Conservation (phyloP, 2,113 vertebrate species). For the Physeter macrocephalus region DNA sequence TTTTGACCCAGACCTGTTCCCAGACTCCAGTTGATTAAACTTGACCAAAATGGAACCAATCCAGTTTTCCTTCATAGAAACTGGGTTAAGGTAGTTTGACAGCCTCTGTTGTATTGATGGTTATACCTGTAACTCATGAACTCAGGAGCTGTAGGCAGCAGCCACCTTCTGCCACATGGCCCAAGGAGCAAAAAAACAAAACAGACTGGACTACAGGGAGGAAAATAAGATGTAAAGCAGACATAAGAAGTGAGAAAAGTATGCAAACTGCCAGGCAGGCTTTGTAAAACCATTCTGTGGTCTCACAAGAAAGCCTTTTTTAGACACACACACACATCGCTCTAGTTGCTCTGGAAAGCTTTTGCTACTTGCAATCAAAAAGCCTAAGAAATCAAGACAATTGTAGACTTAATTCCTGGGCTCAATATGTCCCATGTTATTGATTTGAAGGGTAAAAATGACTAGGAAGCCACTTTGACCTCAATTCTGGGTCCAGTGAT, state of each 20-base stretch:
- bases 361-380: background rate
- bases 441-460: background rate
- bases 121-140: too few species aligned
- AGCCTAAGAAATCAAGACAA: background rate
- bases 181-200: background rate
- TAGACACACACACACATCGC: background rate
- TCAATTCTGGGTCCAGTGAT: background rate
- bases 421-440: background rate
- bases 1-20: too few species aligned
- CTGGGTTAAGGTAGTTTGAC: too few species aligned
- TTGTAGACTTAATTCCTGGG: background rate
- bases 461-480: background rate
- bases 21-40: too few species aligned
- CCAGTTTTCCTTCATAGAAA: too few species aligned
- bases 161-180: background rate
- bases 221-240: background rate
- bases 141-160: background rate
- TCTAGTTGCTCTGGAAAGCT: background rate
- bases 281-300: background rate
- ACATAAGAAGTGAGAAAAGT: background rate
- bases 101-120: too few species aligned
- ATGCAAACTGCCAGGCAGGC: background rate
- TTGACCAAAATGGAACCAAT: too few species aligned
- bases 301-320: background rate
- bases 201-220: background rate